phyloP scores from a whole-genome alignment of 1,140 invertebrate species.

The Aphidius gifuensis region DNA sequence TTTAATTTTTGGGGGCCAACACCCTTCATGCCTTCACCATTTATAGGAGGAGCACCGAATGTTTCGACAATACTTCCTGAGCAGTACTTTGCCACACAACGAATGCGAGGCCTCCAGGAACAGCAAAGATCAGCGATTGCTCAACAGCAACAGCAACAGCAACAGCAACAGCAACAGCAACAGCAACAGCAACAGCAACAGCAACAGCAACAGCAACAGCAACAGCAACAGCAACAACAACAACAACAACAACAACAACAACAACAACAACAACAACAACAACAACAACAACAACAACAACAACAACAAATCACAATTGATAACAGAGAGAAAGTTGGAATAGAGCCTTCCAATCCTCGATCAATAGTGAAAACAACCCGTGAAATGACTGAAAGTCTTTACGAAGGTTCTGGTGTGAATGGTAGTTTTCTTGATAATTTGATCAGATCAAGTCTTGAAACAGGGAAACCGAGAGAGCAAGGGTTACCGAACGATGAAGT shows the following conservation, averaged over 20 bases:
- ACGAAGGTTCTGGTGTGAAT: constrained; percentile 65
- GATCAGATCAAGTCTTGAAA: constrained; percentile 74
- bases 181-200: neutral
- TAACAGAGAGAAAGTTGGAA: constrained; percentile 22
- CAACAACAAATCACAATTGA: constrained; percentile 29
- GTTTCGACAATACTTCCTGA: constrained; percentile 60
- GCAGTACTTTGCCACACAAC: constrained; percentile 74
- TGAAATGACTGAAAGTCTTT: constrained; percentile 62
- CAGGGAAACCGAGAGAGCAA: constrained; percentile 54
- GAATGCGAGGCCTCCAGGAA: constrained; percentile 76
- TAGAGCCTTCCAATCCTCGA: constrained; percentile 45
- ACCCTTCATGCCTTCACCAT: constrained; percentile 65
- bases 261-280: too few species aligned
- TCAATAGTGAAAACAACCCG: constrained; percentile 57
- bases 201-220: constrained; percentile 26
- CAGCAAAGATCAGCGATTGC: constrained; percentile 54
- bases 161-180: constrained; percentile 24
- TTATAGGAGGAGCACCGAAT: constrained; percentile 51
- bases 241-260: constrained; percentile 29
- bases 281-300: constrained; percentile 13
- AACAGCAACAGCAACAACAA: constrained; percentile 16
- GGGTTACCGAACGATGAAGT: constrained; percentile 37
- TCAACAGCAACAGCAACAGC: constrained; percentile 23
- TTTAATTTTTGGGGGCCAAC: constrained; percentile 59
- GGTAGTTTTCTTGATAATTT: constrained; percentile 76